Percentiles rank a stretch among this genome's conserved stretches.
Evolutionary conservation across 2,113 vertebrate species (phyloP).

Genomic region (Ameiurus melas): DNA sequence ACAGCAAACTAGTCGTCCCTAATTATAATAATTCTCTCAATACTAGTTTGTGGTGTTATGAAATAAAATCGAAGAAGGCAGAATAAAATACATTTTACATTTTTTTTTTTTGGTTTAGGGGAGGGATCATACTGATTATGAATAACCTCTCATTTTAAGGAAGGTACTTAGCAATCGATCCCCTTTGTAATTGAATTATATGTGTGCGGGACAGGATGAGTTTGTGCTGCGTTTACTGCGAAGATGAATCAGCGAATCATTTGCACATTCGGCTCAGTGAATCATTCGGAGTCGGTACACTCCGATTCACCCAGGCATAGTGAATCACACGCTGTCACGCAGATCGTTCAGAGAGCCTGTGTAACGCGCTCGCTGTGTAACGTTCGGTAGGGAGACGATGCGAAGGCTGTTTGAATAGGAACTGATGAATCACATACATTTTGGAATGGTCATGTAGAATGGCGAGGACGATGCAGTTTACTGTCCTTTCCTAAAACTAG

Average conservation of each 20-base stretch:
- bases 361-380: neutral
- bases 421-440: neutral
- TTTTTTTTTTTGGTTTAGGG: too few species aligned
- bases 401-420: neutral
- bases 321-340: neutral
- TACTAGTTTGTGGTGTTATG: neutral
- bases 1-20: too few species aligned
- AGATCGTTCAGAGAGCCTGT: neutral
- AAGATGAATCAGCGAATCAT: neutral
- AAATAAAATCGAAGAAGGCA: neutral
- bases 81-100: neutral
- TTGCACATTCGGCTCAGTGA: neutral
- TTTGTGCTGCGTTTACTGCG: neutral
- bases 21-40: too few species aligned
- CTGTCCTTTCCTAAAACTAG: conserved; percentile 5
- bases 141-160: neutral
- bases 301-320: neutral
- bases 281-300: neutral
- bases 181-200: neutral
- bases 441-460: neutral
- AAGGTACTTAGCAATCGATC: neutral
- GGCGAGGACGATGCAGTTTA: neutral
- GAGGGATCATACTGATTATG: neutral
- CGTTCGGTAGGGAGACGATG: neutral
- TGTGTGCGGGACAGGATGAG: neutral